Evolutionary conservation across 2,113 vertebrate genomes (phyloP), one percentile per base, ranked within the genome.

Genomic region (Vulpes lagopus): DNA sequence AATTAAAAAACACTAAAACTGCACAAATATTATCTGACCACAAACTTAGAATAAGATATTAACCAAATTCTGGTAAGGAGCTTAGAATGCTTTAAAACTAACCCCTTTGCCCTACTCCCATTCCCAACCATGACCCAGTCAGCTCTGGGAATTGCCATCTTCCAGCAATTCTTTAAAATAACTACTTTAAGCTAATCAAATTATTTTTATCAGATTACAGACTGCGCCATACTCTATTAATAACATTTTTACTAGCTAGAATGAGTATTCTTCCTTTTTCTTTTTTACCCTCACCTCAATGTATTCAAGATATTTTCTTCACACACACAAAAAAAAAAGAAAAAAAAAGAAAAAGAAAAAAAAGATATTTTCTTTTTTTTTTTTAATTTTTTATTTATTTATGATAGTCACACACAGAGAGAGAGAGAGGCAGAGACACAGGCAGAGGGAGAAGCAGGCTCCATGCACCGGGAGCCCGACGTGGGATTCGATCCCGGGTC

Each of bases 131-230:
- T 93, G 43, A 83, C 64, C 55, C 27, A 90, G 38, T 92, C 81
- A 65, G 57, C 51, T 62, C 60, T 76, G 32, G 19, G 15, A 90
- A 86, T 2, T 51, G 30, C 23, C 43, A 71, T 79, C 62, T 96
- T 89, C 35, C n/a, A 43, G 35, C 2, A 96, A 59, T 59, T 73
- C 57, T 59, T 95, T 92, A 89, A 95, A 92, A 78, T 69, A 94
- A 67, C 11, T 27, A 95, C 64, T 95, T 91, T 91, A 71, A 32
- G 71, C 43, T 79, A 71, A 64, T 85, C n/a, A 64, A 88, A 76
- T 93, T 74, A 94, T 55, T 93, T 90, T 76, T 74, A 89, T 80
- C 51, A 43, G 96, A 11, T 82, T 95, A 86, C 3, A 93, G 74
- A 84, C 57, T 92, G 62, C 83, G 83, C 8, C 49, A 73, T 49